These are phyloP conservation scores for Nezara viridula DNA, from an alignment of 2,888 invertebrate species.

Conservation along the genomic window DNA sequence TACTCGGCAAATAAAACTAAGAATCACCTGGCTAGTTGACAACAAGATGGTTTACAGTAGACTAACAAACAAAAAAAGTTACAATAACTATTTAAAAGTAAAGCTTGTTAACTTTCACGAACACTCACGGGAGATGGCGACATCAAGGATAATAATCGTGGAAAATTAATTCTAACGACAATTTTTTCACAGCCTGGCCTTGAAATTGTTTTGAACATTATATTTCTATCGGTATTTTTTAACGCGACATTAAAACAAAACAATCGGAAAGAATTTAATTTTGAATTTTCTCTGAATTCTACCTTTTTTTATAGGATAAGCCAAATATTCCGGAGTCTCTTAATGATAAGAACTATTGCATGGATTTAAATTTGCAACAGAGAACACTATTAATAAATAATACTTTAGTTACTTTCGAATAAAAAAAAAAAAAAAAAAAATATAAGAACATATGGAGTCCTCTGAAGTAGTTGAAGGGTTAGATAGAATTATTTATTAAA, in stretches of 20 bases:
- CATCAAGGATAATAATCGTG: neutral
- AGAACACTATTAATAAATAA: too few species aligned
- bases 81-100: neutral
- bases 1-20: neutral
- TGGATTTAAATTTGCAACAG: too few species aligned
- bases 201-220: neutral
- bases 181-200: neutral
- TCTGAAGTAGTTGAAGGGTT: too few species aligned
- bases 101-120: neutral
- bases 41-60: neutral
- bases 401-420: too few species aligned
- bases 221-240: neutral
- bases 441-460: too few species aligned
- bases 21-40: neutral
- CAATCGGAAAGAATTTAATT: neutral
- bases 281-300: neutral
- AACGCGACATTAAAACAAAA: neutral
- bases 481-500: too few species aligned
- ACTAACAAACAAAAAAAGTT: neutral
- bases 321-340: too few species aligned
- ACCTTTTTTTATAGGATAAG: too few species aligned
- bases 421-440: too few species aligned
- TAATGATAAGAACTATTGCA: too few species aligned
- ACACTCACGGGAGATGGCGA: neutral
- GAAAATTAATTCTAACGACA: neutral